Percentiles rank a stretch among this genome's conserved stretches.
phyloP scores from a whole-genome alignment of 2,113 vertebrate species.

The Tragelaphus strepsiceros region DNA sequence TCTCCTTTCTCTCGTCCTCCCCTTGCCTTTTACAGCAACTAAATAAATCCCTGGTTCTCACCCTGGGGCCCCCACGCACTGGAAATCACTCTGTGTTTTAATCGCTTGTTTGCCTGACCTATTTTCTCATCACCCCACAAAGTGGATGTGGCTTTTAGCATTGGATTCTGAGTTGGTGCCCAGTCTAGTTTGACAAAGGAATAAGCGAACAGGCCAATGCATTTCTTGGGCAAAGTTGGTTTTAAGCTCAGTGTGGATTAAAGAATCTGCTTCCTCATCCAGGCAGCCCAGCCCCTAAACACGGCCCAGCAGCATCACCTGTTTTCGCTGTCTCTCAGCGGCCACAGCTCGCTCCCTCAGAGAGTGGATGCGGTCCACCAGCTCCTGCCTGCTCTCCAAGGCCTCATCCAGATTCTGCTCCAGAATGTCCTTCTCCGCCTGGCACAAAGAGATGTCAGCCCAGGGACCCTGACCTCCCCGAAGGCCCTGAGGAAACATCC shows the following conservation, averaged over 20 bases:
- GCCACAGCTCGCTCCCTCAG: conserved; percentile 78
- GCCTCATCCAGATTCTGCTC: conserved; percentile 85
- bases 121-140: not conserved
- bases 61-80: fast-evolving
- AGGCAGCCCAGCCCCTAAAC: fast-evolving
- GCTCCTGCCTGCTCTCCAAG: conserved; percentile 81
- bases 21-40: not conserved
- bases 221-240: fast-evolving
- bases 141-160: fast-evolving
- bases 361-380: conserved; percentile 80
- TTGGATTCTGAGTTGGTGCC: not conserved
- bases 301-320: conserved; percentile 52
- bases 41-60: not conserved
- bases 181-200: fast-evolving
- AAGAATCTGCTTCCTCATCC: too few species aligned
- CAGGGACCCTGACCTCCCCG: fast-evolving
- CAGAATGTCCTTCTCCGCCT: conserved; percentile 84
- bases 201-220: fast-evolving
- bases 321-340: conserved; percentile 77
- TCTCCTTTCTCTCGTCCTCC: not conserved
- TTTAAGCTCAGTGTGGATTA: fast-evolving
- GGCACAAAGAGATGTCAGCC: not conserved
- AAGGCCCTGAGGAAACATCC: not conserved
- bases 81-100: not conserved
- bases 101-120: fast-evolving